Conservation (phyloP, 2,797 vertebrate genomes). For the Rhabdophis nuchalis region DNA sequence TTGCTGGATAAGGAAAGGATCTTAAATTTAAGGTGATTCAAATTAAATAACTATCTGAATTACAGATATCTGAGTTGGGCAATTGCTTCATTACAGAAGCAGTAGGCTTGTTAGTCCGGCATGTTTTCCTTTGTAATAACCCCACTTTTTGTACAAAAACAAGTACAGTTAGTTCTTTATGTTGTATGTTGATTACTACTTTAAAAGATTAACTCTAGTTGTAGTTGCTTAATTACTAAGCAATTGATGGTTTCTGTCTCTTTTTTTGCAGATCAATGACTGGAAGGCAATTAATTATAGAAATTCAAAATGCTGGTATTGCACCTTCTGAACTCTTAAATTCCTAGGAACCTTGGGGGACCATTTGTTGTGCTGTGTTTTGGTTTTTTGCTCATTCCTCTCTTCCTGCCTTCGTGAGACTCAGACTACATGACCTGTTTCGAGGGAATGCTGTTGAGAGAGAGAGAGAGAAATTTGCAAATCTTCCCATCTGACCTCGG, state of each 20-base stretch:
- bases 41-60: background rate
- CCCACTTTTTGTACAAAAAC: background rate
- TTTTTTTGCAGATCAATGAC: conserved; percentile 85
- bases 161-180: background rate
- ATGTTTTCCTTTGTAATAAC: background rate
- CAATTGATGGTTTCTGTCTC: background rate
- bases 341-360: conserved; percentile 71
- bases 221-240: background rate
- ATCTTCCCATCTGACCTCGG: conserved; percentile 73
- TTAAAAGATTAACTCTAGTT: background rate
- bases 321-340: conserved; percentile 82
- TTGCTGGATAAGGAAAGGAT: background rate
- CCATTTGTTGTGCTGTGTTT: conserved; percentile 51
- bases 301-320: conserved; percentile 74
- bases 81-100: background rate
- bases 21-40: background rate
- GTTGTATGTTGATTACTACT: background rate
- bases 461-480: conserved; percentile 57
- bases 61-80: background rate
- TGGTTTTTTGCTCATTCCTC: conserved; percentile 70
- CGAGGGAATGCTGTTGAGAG: conserved; percentile 78
- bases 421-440: conserved; percentile 73
- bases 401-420: conserved; percentile 76
- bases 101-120: background rate
- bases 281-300: conserved; percentile 56